A percentile compares a stretch with the other conserved stretches of the same genome.
phyloP scores from a whole-genome alignment of 2,113 vertebrate genomes.

The Laticauda laticaudata region DNA sequence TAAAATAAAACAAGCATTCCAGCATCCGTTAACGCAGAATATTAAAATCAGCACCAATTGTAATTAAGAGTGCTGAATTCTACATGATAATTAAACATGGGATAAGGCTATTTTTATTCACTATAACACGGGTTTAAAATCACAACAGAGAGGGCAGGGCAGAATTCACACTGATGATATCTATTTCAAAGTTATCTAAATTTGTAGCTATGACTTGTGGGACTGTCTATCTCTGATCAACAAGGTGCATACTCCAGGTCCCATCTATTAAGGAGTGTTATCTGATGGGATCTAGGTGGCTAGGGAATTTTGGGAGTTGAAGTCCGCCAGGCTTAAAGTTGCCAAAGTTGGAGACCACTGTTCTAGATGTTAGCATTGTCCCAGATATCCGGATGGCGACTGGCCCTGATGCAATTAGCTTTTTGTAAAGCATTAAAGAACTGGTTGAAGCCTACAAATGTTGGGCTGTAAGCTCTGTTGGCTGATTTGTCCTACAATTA shows the following conservation, averaged over 20 bases:
- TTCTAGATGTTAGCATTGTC: background rate
- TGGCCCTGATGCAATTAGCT: background rate
- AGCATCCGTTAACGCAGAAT: background rate
- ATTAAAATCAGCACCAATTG: background rate
- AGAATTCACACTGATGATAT: background rate
- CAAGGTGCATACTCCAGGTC: background rate
- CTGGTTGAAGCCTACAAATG: background rate
- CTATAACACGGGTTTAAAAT: background rate
- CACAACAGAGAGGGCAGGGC: background rate
- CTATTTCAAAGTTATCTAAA: background rate
- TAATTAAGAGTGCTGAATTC: background rate
- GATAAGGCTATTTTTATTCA: background rate
- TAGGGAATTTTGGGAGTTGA: no score
- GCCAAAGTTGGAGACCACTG: background rate
- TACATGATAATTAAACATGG: background rate
- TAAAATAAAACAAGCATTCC: background rate
- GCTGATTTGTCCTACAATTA: background rate
- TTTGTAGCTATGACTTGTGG: background rate
- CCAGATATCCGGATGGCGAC: background rate
- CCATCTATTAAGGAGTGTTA: background rate
- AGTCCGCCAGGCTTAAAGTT: no score
- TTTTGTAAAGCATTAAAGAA: background rate
- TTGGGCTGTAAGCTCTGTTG: background rate
- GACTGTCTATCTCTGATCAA: background rate
- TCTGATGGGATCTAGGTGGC: background rate